phyloP scores from a whole-genome alignment of 1,140 invertebrate genomes.

The Ceratina calcarata region DNA sequence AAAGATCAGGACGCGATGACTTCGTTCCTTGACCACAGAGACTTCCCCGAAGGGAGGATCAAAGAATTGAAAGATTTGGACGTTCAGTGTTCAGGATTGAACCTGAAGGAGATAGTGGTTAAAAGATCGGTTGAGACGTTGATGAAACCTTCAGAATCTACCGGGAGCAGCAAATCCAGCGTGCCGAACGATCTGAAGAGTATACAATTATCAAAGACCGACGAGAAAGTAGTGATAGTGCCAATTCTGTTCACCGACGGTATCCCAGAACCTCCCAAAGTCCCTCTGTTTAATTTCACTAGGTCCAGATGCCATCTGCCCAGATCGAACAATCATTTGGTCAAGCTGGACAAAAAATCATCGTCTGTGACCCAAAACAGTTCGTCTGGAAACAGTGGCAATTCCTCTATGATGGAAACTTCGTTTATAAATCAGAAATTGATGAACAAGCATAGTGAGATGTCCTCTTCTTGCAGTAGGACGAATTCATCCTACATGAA shows the following conservation, averaged over 20 bases:
- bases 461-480: constrained; percentile 3
- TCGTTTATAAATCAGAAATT: not conserved
- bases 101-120: constrained; percentile 2
- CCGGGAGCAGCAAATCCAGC: not conserved
- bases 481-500: not conserved
- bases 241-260: constrained; percentile 55
- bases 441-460: not conserved
- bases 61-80: not conserved
- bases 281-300: constrained; percentile 14
- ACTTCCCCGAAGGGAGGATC: too few species aligned
- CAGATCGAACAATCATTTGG: not conserved
- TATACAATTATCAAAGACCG: not conserved
- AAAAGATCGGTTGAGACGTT: not conserved
- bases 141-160: not conserved
- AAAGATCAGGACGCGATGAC: not conserved
- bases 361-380: not conserved
- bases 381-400: not conserved
- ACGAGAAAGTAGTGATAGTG: constrained; percentile 55
- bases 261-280: constrained; percentile 24
- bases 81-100: not conserved
- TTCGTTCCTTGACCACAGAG: not conserved
- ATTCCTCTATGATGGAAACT: not conserved
- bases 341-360: not conserved
- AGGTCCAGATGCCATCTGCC: not conserved
- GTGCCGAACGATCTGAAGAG: not conserved